Base-by-base conservation (phyloP, 2,888 invertebrate genomes). In the Marasmarcha lunaedactyla region DNA sequence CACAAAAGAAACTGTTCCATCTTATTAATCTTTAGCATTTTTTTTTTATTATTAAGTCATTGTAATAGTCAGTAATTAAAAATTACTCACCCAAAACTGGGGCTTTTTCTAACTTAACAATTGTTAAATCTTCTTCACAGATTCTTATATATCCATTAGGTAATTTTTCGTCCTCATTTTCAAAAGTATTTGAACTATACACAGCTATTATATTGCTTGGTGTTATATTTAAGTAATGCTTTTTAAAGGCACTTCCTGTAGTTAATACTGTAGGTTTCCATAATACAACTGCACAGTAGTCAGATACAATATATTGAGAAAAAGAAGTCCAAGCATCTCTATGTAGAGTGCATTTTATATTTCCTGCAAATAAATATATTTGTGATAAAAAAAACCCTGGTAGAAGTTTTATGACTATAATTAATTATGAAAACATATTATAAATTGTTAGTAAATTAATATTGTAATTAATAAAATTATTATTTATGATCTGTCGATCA, bases 271-370 rank as follows among this genome's bases (percentile, higher is more conserved):
- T 81, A 1, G 83, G 79, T 45, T 65, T 81, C 45, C 59, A 61
- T 36, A 83, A 50, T 3, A 79, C 62, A 35, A 83, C 42, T 1
- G 72, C 78, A 57, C 79, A 76, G 40, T 57, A 68, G 43, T 77
- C 74, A 1, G 81, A 65, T 3, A 71, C 66, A 39, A 83, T 63
- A 43, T 78, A 83, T 39, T 69, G 49, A 15, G 81, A 71, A 45
- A 83, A 79, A 44, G 58, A 55, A 2, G 67, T 62, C 83, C 81
- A 83, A n/a, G 76, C 79, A 59, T 83, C 81, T 59, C 81, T 66
- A 41, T 83, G 83, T 6, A 83, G 57, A 14, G 81, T 83, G 40
- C 79, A 77, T 48, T 83, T 81, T 41, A 83, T 83, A 39, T 59
- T 64, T 20, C 76, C 83, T 83, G 56, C 34, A 69, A 69, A 46